Evolutionary conservation across 2,888 invertebrate species (phyloP), one percentile per base, ranked within the genome.

Genomic region (Protophormia terraenovae): DNA sequence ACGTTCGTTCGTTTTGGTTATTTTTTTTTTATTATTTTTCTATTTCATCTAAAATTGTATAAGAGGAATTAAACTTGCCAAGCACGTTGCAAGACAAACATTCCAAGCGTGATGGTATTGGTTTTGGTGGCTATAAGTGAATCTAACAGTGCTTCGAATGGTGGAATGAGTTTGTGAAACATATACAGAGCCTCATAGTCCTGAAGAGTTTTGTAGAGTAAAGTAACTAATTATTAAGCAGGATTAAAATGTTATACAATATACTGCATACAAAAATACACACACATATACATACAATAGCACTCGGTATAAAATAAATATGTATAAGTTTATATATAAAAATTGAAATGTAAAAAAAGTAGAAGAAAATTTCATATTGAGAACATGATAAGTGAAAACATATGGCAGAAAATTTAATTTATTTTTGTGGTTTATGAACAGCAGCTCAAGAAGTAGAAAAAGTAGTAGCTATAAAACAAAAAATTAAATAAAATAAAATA

Each of bases 231-330:
- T 85, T 85, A 85, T 85, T 85, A 75, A 78, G 78, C 62, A 82
- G 85, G 82, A 85, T 82, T 85, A 85, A 82, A 85, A 85, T 85
- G 85, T 85, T 85, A 82, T 85, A 85, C 71, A 85, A 85, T 84
- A 81, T 55, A 84, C 77, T 71, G 78, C 85, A 60, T 10, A 32
- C 12, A 47, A 16, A 16, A n/a, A 41, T 5, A 24, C 32, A 24
- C 14, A 35, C 41, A 41, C 22, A 50, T 35, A 69, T n/a, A 53
- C 22, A 55, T 41, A 38, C 67, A 62, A n/a, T n/a, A 55, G n/a
- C 8, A 55, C 45, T 38, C 19, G 27, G 4, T 8, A 47, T 8
- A 32, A 22, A 14, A 45, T 45, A 6, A 29, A 16, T 32, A 32
- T 8, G 3, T 14, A 5, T 69, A 0, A 32, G 10, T 4, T 2